Base-by-base conservation (phyloP, 2,888 invertebrate species). In the Parelbella ahira region DNA sequence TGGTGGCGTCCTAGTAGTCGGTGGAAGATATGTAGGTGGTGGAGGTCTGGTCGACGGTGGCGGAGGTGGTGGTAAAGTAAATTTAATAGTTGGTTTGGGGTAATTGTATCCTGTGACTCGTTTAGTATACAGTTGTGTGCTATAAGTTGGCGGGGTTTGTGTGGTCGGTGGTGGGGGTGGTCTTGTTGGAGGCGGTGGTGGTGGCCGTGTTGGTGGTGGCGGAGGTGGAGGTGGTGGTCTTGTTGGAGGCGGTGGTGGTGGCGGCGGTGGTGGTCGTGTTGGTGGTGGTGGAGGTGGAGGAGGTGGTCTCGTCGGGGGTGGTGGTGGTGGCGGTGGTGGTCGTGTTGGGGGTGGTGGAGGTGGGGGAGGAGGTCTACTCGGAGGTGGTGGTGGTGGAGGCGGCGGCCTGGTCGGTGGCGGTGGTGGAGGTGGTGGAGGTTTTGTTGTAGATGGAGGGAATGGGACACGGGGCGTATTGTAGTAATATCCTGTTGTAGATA, bases 31-130 rank as follows among this genome's bases (percentile, higher is more conserved):
- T 1, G 44, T 50, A 8, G 47, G 44, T 4, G 45, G 44, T 5
- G 33, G 33, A 0, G 51, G 45, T 9, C 47, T 25, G 7, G 55
- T 48, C 3, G 48, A 47, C 3, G 49, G 44, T 1, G 49, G 38
- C 1, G 49, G 45, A 47, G 34, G 46, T 1, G 53, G 53, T 2
- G 45, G 44, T 50, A 60, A 41, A 18, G 58, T 66, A 37, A 53
- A 64, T n/a, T 49, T 51, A 11, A 58, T 51, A 42, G 48, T 57
- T 11, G 72, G 67, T 1, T 58, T 58, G 2, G 69, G 63, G 30
- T 74, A 70, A 7, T 54, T 58, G 47, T 74, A 74, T 0, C 71
- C 71, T 12, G 72, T 71, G 1, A 68, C 70, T 51, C 55, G n/a
- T n/a, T n/a, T 56, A 6, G 50, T 51, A 3, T 50, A 34, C 28